A percentile compares a stretch with the other conserved stretches of the same genome.
phyloP scores from a whole-genome alignment of 2,888 invertebrate species.

The Agrilus cyanescens region DNA sequence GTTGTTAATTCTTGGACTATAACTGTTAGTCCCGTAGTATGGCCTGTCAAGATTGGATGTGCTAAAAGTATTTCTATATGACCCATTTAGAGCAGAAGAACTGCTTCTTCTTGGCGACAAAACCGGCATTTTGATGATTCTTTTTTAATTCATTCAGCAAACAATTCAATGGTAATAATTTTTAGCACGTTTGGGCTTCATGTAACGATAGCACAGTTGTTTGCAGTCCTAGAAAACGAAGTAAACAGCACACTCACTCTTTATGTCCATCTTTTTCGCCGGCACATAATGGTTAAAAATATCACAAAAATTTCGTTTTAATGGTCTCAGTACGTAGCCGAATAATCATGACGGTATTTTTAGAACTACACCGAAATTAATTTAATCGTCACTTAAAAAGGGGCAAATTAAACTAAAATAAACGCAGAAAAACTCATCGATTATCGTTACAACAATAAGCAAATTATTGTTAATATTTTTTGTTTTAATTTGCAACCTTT shows the following conservation, averaged over 20 bases:
- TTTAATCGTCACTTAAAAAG: too few species aligned
- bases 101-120: slow-evolving; percentile 45
- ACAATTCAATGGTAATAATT: too few species aligned
- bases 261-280: too few species aligned
- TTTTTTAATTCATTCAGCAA: background rate
- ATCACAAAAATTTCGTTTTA: slow-evolving; percentile 6
- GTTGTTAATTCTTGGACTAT: slow-evolving; percentile 30
- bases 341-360: slow-evolving; percentile 17
- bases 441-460: too few species aligned
- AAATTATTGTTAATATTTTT: too few species aligned
- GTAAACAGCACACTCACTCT: too few species aligned
- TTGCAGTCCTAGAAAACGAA: too few species aligned
- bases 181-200: too few species aligned
- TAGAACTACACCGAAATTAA: slow-evolving; percentile 11
- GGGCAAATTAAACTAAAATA: too few species aligned
- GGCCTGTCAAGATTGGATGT: slow-evolving; percentile 43
- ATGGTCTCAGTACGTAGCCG: slow-evolving; percentile 8
- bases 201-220: too few species aligned
- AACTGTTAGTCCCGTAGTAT: slow-evolving; percentile 39
- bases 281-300: slow-evolving; percentile 1
- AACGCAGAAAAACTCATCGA: too few species aligned
- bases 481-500: too few species aligned
- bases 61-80: slow-evolving; percentile 40
- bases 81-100: slow-evolving; percentile 29
- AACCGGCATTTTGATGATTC: slow-evolving; percentile 39